phyloP scores from a whole-genome alignment of 1,140 invertebrate genomes.

The Ganaspis sp. region DNA sequence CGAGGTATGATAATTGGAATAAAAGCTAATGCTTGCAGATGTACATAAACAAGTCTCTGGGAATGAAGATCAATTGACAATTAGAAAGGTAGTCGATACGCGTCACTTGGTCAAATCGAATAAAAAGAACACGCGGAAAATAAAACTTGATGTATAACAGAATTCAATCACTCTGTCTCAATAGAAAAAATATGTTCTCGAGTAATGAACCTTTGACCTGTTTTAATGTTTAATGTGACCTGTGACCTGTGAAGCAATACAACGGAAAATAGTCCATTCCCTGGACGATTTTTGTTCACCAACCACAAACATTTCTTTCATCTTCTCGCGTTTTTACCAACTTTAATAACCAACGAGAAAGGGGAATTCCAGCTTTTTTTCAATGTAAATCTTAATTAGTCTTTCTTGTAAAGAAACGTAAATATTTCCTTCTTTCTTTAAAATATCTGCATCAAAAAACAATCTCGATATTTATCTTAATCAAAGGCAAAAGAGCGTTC shows the following conservation, averaged over 20 bases:
- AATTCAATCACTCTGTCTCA: neutral
- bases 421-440: neutral
- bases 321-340: slow-evolving; percentile 1
- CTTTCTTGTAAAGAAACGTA: neutral
- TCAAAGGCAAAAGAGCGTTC: too few relatives aligned
- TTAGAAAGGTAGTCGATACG: neutral
- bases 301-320: slow-evolving; percentile 4
- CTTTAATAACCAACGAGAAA: neutral
- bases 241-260: neutral
- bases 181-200: neutral
- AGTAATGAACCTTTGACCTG: slow-evolving; percentile 23
- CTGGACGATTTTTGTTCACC: neutral
- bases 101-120: neutral
- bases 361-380: neutral
- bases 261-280: slow-evolving; percentile 3
- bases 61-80: neutral
- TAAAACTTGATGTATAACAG: neutral
- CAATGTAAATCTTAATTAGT: neutral
- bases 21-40: neutral
- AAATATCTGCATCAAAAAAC: too few relatives aligned
- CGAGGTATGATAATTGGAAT: neutral
- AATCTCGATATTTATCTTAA: too few relatives aligned
- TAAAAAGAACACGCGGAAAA: neutral
- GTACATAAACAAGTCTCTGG: neutral
- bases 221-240: slow-evolving; percentile 18